A percentile compares a stretch with the other conserved stretches of the same genome.
Evolutionary conservation across 2,113 vertebrate species (phyloP).

Genomic region (Panurus biarmicus): DNA sequence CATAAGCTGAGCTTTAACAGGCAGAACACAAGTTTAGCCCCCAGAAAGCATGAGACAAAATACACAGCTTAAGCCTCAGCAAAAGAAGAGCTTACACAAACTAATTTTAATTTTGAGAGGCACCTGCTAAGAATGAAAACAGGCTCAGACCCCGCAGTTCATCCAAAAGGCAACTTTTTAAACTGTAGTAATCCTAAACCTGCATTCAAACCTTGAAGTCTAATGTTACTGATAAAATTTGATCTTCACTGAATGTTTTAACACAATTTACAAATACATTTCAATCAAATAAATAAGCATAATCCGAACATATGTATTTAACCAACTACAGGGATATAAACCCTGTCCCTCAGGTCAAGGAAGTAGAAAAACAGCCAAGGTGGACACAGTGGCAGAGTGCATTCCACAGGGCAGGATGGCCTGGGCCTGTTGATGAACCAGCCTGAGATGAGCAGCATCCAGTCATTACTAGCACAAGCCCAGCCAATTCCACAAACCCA

Average conservation of each 20-base stretch:
- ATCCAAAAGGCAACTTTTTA: neutral
- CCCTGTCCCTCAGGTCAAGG: neutral
- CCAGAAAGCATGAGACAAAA: neutral
- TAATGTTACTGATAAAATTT: neutral
- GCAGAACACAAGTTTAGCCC: neutral
- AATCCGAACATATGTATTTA: neutral
- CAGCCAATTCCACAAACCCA: neutral
- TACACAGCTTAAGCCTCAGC: neutral
- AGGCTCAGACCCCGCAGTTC: neutral
- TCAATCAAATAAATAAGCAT: neutral
- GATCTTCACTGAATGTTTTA: neutral
- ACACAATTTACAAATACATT: neutral
- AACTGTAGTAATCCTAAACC: neutral
- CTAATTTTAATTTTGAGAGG: neutral
- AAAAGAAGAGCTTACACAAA: neutral
- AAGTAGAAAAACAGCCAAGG: neutral
- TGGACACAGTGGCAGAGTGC: neutral
- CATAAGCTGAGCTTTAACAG: neutral
- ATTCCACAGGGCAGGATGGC: neutral
- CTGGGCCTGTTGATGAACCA: neutral
- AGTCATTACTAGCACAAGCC: neutral
- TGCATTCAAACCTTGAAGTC: neutral
- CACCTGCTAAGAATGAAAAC: neutral
- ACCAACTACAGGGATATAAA: neutral
- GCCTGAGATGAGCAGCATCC: neutral